These are phyloP conservation scores for Ammospiza nelsoni DNA, from an alignment of 2,113 vertebrate species.

Conservation along the genomic window DNA sequence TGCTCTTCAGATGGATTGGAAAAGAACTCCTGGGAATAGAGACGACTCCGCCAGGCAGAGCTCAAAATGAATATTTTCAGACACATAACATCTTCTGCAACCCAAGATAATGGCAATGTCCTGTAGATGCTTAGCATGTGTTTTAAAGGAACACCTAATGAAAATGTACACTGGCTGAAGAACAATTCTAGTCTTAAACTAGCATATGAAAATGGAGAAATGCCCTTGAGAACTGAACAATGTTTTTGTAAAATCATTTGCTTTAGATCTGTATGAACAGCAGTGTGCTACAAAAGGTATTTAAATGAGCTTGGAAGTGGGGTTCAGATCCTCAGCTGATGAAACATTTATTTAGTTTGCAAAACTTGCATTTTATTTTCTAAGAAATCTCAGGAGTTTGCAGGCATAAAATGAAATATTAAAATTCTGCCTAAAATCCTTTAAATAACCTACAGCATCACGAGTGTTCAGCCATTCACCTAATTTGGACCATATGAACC, in stretches of 20 bases:
- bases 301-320: neutral
- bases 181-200: neutral
- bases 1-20: neutral
- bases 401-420: neutral
- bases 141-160: neutral
- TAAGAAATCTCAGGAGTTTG: neutral
- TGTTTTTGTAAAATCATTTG: neutral
- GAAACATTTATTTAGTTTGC: neutral
- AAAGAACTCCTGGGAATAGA: neutral
- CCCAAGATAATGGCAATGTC: neutral
- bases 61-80: neutral
- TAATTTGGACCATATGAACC: neutral
- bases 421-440: neutral
- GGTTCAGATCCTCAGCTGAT: neutral
- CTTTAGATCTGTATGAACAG: neutral
- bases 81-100: neutral
- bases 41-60: neutral
- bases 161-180: neutral
- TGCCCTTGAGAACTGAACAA: neutral
- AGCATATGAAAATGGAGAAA: neutral
- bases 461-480: accelerated
- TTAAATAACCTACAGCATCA: neutral
- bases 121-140: neutral
- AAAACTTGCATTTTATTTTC: neutral
- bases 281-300: neutral